Evolutionary conservation across 23 tunicate genomes (phyloP), one percentile per base, ranked within the genome.

Genomic region (Halocynthia roretzi): DNA sequence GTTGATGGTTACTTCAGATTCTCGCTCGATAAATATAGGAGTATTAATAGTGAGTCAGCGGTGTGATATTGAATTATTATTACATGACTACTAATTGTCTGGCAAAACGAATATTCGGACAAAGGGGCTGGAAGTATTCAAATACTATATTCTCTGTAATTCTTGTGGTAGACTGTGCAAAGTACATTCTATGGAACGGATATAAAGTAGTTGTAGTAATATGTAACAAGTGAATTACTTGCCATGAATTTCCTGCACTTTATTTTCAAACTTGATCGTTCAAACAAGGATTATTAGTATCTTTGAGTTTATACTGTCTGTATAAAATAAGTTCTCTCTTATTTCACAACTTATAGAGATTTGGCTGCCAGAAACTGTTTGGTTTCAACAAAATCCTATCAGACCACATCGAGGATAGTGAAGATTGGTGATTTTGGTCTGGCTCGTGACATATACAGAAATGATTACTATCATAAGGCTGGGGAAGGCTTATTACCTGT

Each of bases 361-460:
- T 23, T 89, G 44, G 95, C 95, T 8, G 95, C 95, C 6, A 72
- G 95, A 54, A 89, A 89, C 65, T 89, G 95, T 60, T 67, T 89
- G 60, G 88, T 89, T 0, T 89, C 95, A 15, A 83, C 88, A 6
- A 81, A 76, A 68, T 62, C 52, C 18, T 87, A 64, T 54, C 65
- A 54, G 12, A 53, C 69, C 62, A 58, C 68, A 9, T 17, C 10
- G 62, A 63, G 85, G 7, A 77, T 89, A 6, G 95, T 89, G 11
- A 89, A 89, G 69, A 80, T 89, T 48, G 95, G 86, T 51, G 95
- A 89, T 67, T 89, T 89, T 77, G 95, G 95, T 5, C 76, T 89
- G 57, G 88, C 95, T 17, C 76, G 95, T 6, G 88, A 89, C 62
- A 68, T 89, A 44, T 75, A 89, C 72, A 49, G 58, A 22, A 71